Percentiles rank a stretch among this genome's conserved stretches.
Evolutionary conservation across 2,797 vertebrate genomes (phyloP).

Genomic region (Clarias laeviceps): DNA sequence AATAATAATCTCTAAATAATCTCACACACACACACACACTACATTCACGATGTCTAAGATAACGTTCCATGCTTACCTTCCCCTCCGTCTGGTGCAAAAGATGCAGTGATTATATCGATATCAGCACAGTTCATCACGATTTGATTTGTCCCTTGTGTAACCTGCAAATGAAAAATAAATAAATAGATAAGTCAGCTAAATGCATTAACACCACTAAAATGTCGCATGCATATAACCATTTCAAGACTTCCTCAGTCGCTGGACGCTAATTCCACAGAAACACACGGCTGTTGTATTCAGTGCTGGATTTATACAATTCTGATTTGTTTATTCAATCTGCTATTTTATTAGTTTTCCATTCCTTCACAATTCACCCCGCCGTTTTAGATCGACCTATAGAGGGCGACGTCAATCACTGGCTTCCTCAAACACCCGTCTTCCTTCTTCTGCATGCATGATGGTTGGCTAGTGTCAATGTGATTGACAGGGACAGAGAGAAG

Average conservation of each 20-base stretch:
- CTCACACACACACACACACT: too few relatives aligned
- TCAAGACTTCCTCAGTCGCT: not conserved
- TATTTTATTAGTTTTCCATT: not conserved
- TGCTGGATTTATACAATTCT: not conserved
- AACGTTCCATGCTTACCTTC: constrained; percentile 80
- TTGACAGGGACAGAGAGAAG: not conserved
- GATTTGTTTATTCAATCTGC: not conserved
- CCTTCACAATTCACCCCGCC: too few relatives aligned
- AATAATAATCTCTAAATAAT: not conserved
- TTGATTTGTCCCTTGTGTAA: constrained; percentile 93
- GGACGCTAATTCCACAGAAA: not conserved
- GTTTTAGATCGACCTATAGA: too few relatives aligned
- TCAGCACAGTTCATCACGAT: constrained; percentile 99
- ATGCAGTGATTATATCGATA: constrained; percentile 98
- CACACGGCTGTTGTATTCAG: not conserved
- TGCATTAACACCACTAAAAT: too few relatives aligned
- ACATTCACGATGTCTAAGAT: too few relatives aligned
- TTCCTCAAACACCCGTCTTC: not conserved
- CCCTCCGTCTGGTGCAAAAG: constrained; percentile 89
- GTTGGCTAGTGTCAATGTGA: not conserved
- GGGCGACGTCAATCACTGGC: too few relatives aligned
- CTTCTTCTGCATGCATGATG: not conserved
- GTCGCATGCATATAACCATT: too few relatives aligned
- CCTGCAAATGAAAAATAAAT: constrained; percentile 72
- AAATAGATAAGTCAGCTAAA: not conserved